Base-by-base conservation (phyloP, 1,140 invertebrate genomes). In the Nephotettix cincticeps region DNA sequence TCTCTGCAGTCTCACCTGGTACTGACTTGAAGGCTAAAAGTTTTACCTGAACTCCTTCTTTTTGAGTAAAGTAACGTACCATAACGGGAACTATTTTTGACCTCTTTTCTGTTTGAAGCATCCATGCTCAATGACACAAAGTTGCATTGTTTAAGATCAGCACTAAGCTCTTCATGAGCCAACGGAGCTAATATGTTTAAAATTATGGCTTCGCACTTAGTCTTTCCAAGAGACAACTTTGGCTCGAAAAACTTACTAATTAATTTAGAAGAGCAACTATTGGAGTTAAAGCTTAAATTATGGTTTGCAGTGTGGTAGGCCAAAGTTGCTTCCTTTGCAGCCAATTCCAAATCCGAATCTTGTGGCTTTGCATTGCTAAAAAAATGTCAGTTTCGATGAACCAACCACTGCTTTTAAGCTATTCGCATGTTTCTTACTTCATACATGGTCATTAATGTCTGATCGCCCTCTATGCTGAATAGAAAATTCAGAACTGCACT, bases 11-110 rank as follows among this genome's bases (percentile, higher is more conserved):
- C 73, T 78, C 74, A 29, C 73, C 74, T 30, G 4, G 47, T 19
- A 71, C 45, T 65, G 72, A 67, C 69, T 75, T 54, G 36, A 77
- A 69, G 27, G 76, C 72, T 28, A 77, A 63, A 32, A 78, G 3
- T 73, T 77, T 74, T 6, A 68, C 56, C 63, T 74, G 36, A 54
- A 78, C 71, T n/a, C 77, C 75, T 58, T 32, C 21, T 43, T 74
- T 43, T 27, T 19, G 32, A 58, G 69, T 58, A 73, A 77, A 78
- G 65, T 75, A 76, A 36, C 66, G 40, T 70, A 76, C 54, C 11
- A 77, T 25, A 19, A 78, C 51, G 11, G 76, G 74, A 74, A 76
- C 73, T 21, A 77, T 29, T 70, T n/a, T 78, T 78, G n/a, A 63
- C 54, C 29, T 70, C 69, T 54, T 72, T 72, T 32, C 77, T 74